Evolutionary conservation across 2,888 invertebrate genomes (phyloP).

Genomic region (Nomada lathburiana): DNA sequence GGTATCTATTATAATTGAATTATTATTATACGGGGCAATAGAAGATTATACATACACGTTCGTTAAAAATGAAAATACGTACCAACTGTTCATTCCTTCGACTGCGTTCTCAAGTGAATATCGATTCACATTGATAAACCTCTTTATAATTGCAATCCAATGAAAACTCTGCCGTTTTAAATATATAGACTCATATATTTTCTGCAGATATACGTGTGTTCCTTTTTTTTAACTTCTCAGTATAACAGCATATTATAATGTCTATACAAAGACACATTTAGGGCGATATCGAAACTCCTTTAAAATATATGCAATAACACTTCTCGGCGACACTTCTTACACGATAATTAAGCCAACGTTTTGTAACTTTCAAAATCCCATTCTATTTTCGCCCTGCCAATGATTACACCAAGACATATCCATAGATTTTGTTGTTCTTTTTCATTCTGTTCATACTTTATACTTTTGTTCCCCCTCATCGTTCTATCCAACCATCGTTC

Average conservation of each 20-base stretch:
- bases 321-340: slow-evolving; percentile 29
- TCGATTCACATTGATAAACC: slow-evolving; percentile 41
- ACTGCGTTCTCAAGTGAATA: slow-evolving; percentile 11
- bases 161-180: slow-evolving; percentile 33
- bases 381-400: slow-evolving; percentile 17
- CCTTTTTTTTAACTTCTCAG: background rate
- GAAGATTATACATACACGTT: background rate
- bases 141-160: slow-evolving; percentile 27
- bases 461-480: background rate
- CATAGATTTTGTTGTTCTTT: background rate
- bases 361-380: slow-evolving; percentile 14
- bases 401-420: slow-evolving; percentile 17
- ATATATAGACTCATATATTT: slow-evolving; percentile 30
- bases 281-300: slow-evolving; percentile 45
- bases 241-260: slow-evolving; percentile 43
- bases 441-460: background rate
- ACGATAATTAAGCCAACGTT: slow-evolving; percentile 49
- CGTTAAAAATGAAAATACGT: slow-evolving; percentile 15
- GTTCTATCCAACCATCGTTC: background rate
- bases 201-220: slow-evolving; percentile 27
- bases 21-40: slow-evolving; percentile 12
- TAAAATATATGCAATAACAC: slow-evolving; percentile 30
- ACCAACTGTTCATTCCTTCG: slow-evolving; percentile 10
- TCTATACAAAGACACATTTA: slow-evolving; percentile 46
- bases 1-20: background rate